phyloP scores from a whole-genome alignment of 2,113 vertebrate species.

The Gopherus evgoodei region DNA sequence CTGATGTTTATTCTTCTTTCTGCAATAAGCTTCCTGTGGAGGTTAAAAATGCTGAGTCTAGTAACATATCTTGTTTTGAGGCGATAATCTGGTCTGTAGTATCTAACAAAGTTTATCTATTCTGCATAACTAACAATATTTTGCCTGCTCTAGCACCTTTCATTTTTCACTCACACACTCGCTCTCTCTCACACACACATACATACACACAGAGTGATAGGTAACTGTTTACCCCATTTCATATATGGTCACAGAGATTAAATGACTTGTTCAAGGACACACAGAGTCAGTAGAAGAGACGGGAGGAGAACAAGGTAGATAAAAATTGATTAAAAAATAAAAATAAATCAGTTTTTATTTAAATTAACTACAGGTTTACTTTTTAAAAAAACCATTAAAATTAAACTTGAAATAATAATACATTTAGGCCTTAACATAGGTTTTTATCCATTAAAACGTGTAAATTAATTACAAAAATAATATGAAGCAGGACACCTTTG shows the following conservation, averaged over 20 bases:
- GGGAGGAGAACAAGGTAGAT: neutral
- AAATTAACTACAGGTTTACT: neutral
- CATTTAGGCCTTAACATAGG: neutral
- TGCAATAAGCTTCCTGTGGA: neutral
- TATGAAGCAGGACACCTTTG: neutral
- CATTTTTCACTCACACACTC: neutral
- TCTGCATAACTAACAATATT: neutral
- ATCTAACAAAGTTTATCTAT: neutral
- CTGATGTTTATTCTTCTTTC: neutral
- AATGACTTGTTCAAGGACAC: neutral
- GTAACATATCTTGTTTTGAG: neutral
- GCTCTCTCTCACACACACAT: neutral
- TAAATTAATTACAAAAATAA: neutral
- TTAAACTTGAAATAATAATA: neutral
- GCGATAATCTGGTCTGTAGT: neutral
- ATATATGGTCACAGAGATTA: neutral
- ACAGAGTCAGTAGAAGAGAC: neutral
- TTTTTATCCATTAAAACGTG: neutral
- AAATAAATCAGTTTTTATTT: neutral
- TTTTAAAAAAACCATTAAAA: neutral
- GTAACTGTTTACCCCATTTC: neutral
- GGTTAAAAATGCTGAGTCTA: neutral
- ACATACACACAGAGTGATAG: neutral
- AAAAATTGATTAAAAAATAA: neutral
- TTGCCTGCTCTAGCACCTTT: neutral